These are phyloP conservation scores for Phylloscopus collybita DNA, from an alignment of 2,797 vertebrate species.

Conservation along the genomic window DNA sequence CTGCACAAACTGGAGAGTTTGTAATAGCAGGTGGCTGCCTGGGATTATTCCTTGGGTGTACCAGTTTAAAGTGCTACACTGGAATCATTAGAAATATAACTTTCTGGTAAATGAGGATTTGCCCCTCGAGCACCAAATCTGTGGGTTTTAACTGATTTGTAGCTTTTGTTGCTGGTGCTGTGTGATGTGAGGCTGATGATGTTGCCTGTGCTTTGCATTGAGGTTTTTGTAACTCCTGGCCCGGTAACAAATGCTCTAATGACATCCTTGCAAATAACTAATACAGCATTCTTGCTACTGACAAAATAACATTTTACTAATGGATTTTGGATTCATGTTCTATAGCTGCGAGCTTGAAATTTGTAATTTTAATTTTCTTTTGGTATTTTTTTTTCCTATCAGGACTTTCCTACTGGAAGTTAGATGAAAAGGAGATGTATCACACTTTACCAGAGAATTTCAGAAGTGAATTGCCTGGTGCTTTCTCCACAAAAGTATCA, in stretches of 20 bases:
- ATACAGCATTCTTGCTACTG: not conserved
- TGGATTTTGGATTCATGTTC: not conserved
- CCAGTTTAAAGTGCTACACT: not conserved
- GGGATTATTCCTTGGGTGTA: not conserved
- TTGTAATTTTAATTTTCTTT: not conserved
- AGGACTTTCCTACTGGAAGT: slow-evolving; percentile 92
- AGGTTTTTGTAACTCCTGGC: not conserved
- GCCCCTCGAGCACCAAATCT: not conserved
- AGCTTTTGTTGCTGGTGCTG: not conserved
- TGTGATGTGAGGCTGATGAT: not conserved
- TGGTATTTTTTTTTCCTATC: not conserved
- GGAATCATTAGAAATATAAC: not conserved
- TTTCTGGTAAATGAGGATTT: not conserved
- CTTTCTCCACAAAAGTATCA: slow-evolving; percentile 74
- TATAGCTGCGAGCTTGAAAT: not conserved
- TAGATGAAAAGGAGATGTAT: slow-evolving; percentile 88
- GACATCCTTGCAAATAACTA: not conserved
- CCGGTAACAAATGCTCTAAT: not conserved
- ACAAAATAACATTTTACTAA: not conserved
- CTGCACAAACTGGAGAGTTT: not conserved
- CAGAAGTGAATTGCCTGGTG: slow-evolving; percentile 74
- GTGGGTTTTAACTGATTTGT: not conserved
- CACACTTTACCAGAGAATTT: slow-evolving; percentile 85
- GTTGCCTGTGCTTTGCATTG: not conserved
- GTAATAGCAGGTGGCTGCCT: not conserved